Base-by-base conservation (phyloP, 2,113 vertebrate species). In the Egretta garzetta region DNA sequence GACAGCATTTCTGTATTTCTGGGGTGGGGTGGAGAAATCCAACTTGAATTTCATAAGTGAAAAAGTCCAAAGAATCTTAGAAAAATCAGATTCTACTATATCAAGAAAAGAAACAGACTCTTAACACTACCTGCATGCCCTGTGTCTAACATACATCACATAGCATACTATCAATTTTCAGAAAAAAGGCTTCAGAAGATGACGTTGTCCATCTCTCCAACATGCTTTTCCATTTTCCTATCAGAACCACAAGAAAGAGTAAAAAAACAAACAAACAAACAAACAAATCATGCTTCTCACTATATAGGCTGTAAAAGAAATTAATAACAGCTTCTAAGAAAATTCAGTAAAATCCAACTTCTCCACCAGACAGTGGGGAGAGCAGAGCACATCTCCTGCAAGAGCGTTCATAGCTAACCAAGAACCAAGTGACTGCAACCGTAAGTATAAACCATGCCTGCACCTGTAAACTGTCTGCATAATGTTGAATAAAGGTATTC, bases 151-250 rank as follows among this genome's bases (percentile, higher is more conserved):
- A 73, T 10, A 63, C 5, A 67, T 35, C 60, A 59, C 9, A 55
- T 1, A 70, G 23, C 17, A 73, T 27, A 47, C 32, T 52, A 84
- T 4, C 32, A 63, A 39, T 55, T 81, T 55, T 71, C 23, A 52
- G 50, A 50, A 59, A 75, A 86, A 70, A 71, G 5, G 3, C 45
- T 88, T 86, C n/a, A 68, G 66, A 87, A 73, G 35, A 52, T 11
- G 10, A 58, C 0, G 0, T 1, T 0, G 0, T 47, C 35, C 32
- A 79, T 41, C 19, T n/a, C 50, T 64, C n/a, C 80, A 71, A 59
- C 24, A 63, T 2, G n/a, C 14, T 77, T 26, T 50, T 55, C 12
- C 28, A 17, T 43, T 83, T 83, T 83, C 32, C 28, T 37, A 27
- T 60, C n/a, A 71, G 32, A 80, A 63, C 4, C 6, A 21, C 0